phyloP scores from a whole-genome alignment of 1,140 invertebrate species.

The Copidosoma floridanum region DNA sequence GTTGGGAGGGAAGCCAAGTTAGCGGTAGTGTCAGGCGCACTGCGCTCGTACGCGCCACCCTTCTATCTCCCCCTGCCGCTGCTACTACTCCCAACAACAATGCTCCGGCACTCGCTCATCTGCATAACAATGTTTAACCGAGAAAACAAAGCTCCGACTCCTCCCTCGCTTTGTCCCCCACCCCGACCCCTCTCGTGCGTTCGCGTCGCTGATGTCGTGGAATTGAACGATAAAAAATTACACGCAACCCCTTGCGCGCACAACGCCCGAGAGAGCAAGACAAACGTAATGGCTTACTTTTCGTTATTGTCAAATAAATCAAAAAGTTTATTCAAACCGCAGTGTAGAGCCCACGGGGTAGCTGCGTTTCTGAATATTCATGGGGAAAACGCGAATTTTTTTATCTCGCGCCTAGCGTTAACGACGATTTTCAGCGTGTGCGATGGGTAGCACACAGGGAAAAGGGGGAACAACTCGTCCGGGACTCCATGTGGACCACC shows the following conservation, averaged over 20 bases:
- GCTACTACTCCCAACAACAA: slow-evolving; percentile 31
- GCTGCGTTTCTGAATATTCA: slow-evolving; percentile 26
- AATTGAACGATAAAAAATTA: slow-evolving; percentile 19
- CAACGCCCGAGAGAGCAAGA: not conserved
- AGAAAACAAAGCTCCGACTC: slow-evolving; percentile 41
- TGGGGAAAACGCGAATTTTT: slow-evolving; percentile 10
- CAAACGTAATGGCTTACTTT: slow-evolving; percentile 8
- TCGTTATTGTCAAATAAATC: slow-evolving; percentile 25
- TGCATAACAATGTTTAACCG: slow-evolving; percentile 51
- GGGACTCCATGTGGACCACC: not conserved
- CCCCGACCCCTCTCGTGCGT: not conserved
- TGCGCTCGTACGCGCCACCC: no score
- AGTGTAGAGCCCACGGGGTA: no score
- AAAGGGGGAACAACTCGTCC: not conserved
- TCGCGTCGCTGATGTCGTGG: not conserved
- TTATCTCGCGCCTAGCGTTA: not conserved
- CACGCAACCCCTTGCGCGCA: not conserved
- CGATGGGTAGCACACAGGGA: not conserved
- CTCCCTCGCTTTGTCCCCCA: not conserved
- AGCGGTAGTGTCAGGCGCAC: no score
- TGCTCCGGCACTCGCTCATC: slow-evolving; percentile 34
- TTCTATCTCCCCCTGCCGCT: no score
- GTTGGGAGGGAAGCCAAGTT: no score
- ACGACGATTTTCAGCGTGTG: not conserved
- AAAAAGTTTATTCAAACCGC: not conserved